Evolutionary conservation across 35 echinoderm and acorn worm species (phyloP), one percentile per base, ranked within the genome.

Genomic region (Ophioderma brevispina): DNA sequence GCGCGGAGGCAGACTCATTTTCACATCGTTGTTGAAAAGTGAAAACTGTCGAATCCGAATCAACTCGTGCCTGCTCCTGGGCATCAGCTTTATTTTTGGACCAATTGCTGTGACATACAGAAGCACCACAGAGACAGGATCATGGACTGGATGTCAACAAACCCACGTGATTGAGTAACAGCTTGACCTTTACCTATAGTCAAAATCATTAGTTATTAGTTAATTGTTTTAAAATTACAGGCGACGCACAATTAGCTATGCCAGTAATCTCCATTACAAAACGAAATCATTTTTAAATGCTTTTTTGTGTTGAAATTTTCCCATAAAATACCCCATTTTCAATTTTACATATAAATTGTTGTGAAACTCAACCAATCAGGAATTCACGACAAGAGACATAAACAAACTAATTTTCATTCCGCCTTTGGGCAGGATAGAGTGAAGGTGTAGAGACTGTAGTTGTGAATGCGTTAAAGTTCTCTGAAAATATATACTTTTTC

Each of bases 1-100:
- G 92, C 92, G 23, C 92, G 55, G 76, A 94, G 43, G n/a, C n/a
- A n/a, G n/a, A 64, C 79, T 88, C 92, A 94, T 93, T 18, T 34
- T 39, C 32, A 46, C 42, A 13, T 83, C 21, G 11, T 15, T 80
- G 59, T 6, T n/a, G n/a, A n/a, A n/a, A n/a, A n/a, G n/a, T n/a
- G n/a, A n/a, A n/a, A n/a, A n/a, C n/a, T n/a, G n/a, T n/a, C n/a
- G 17, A 15, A 70, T 15, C n/a, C 59, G 10, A 30, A 30, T 25
- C 15, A n/a, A n/a, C 59, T 70, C 15, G 3, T 30, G 17, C 15
- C 5, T 70, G n/a, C 59, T 25, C 23, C n/a, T n/a, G n/a, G 15
- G 23, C 5, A 70, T 30, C 28, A 2, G 10, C 10, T 18, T 25
- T 13, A 70, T 70, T 30, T 70, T 18, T 13, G 59, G n/a, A n/a